phyloP scores from a whole-genome alignment of 2,113 vertebrate genomes.

The Tichodroma muraria region DNA sequence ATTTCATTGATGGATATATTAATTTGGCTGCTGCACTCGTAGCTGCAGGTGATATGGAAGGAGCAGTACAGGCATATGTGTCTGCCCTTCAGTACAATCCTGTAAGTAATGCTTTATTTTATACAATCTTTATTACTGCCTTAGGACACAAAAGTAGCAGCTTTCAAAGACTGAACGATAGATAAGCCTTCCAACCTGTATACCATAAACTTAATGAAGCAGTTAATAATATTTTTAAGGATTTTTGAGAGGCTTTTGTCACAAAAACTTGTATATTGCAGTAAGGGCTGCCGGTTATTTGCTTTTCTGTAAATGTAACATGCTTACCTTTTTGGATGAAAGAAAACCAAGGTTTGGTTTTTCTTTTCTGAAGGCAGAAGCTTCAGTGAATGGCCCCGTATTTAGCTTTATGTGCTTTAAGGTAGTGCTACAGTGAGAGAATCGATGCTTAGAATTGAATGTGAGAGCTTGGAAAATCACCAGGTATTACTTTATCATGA shows the following conservation, averaged over 20 bases:
- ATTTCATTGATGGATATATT: slow-evolving; percentile 99
- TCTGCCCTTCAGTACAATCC: slow-evolving; percentile 99
- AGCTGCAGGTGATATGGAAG: slow-evolving; percentile 98
- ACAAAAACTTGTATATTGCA: not conserved
- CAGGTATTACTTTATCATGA: not conserved
- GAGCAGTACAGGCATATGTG: slow-evolving; percentile 97
- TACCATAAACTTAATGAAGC: not conserved
- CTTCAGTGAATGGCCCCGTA: not conserved
- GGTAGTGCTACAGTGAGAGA: not conserved
- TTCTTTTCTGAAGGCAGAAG: not conserved
- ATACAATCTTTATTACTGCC: not conserved
- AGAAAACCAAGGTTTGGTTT: not conserved
- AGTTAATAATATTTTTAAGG: not conserved
- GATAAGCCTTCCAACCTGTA: not conserved
- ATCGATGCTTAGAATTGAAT: not conserved
- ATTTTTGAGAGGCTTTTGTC: not conserved
- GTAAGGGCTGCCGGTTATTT: not conserved
- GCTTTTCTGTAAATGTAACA: not conserved
- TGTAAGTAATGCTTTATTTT: slow-evolving; percentile 72
- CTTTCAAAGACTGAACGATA: not conserved
- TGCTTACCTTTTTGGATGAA: not conserved
- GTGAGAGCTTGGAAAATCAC: not conserved
- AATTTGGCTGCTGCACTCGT: slow-evolving; percentile 96
- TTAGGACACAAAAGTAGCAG: not conserved
- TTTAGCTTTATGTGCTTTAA: not conserved